Percentiles rank a stretch among this genome's conserved stretches.
phyloP scores from a whole-genome alignment of 2,888 invertebrate genomes.

The Microplitis deprimator region DNA sequence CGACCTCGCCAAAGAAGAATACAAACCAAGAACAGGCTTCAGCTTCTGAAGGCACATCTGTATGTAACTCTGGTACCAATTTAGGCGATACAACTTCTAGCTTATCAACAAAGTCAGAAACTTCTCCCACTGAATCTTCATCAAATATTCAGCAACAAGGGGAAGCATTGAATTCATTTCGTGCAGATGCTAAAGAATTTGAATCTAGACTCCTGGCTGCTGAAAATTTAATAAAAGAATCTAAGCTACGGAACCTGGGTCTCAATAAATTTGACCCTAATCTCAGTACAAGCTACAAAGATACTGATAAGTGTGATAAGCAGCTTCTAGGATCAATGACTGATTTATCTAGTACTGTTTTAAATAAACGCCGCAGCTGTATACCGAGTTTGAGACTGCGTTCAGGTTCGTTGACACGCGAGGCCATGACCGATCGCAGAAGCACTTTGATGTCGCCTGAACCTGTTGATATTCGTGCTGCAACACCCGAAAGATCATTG shows the following conservation, averaged over 20 bases:
- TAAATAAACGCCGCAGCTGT: conserved; percentile 61
- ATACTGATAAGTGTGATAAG: conserved; percentile 64
- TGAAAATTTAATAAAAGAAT: conserved; percentile 67
- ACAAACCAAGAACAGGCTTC: conserved; percentile 32
- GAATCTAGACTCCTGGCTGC: conserved; percentile 64
- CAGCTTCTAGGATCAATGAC: conserved; percentile 57
- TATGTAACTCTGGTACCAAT: conserved; percentile 53
- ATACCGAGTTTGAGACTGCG: conserved; percentile 63
- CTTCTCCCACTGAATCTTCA: conserved; percentile 62
- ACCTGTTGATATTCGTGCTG: conserved; percentile 25
- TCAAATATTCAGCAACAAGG: conserved; percentile 55
- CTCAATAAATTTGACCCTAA: conserved; percentile 57
- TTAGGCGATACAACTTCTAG: conserved; percentile 54
- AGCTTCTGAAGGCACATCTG: conserved; percentile 53
- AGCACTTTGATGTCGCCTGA: conserved; percentile 55
- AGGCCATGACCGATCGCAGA: conserved; percentile 47
- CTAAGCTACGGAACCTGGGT: conserved; percentile 62
- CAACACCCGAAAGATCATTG: conserved; percentile 73
- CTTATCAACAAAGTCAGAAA: conserved; percentile 59
- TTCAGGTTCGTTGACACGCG: conserved; percentile 64
- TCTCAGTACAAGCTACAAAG: conserved; percentile 59
- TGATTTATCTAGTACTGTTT: conserved; percentile 50
- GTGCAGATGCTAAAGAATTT: conserved; percentile 58
- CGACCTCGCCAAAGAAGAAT: conserved; percentile 39
- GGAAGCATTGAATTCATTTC: conserved; percentile 50